Base-by-base conservation (phyloP, 2,888 invertebrate species). In the Cotesia congregata region DNA sequence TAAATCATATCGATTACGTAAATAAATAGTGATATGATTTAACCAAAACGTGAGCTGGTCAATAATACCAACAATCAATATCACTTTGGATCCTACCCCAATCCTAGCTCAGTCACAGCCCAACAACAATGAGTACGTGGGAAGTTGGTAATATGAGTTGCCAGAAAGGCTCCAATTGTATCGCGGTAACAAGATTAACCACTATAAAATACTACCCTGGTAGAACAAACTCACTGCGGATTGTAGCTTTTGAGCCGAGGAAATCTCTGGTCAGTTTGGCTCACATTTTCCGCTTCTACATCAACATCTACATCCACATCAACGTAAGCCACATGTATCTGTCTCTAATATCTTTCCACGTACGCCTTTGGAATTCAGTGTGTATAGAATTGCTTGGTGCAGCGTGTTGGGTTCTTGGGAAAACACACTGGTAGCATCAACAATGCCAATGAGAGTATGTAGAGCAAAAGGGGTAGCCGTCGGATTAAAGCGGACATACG, bases 401-500 rank as follows among this genome's bases (percentile, higher is more conserved):
- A 65, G 9, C 38, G 20, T 30, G 12, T 20, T 30, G 20, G 38
- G 38, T 20, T 12, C 65, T 30, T 5, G 65, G 65, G 62, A 62
- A 65, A 65, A 38, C 12, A 38, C 20, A 30, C 9, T 5, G 3
- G 38, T 38, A 12, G 12, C 12, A 65, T 30, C 50, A 50, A 50
- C 50, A 50, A 50, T 50, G 50, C 12, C 65, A 65, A 65, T 65
- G 65, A 65, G 65, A 65, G 38, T 30, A 38, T 20, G 12, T 30
- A 65, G 65, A 30, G 38, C 65, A 62, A 7, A 30, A 62, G 6
- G 50, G 50, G 50, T 50, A 50, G 50, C 50, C 12, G 12, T 7
- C 12, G 65, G 65, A 65, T 65, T 65, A 65, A 65, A 65, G 65
- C 65, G 65, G 65, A 65, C 65, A 65, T 65, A 65, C 65, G 65